Evolutionary conservation across 2,797 vertebrate species (phyloP).

Genomic region (Octomys mimax): DNA sequence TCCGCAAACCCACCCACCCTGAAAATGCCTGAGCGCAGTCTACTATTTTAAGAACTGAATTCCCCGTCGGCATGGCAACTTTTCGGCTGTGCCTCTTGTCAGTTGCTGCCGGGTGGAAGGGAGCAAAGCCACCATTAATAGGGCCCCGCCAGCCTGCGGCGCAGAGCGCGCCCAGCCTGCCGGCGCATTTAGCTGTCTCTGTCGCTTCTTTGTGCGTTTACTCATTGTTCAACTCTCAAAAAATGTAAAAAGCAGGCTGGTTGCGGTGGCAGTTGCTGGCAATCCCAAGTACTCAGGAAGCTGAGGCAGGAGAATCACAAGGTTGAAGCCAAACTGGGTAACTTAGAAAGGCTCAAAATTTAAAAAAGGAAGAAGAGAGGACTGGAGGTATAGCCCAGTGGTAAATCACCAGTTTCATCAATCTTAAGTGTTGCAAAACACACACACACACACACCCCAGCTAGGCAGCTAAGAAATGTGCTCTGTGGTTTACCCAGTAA

Average conservation of each 20-base stretch:
- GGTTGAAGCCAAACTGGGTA: neutral
- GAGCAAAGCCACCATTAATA: slow-evolving; percentile 69
- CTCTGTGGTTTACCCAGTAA: neutral
- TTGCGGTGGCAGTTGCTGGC: neutral
- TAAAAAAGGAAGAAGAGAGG: neutral
- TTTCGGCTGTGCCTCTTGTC: slow-evolving; percentile 84
- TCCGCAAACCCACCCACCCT: slow-evolving; percentile 40
- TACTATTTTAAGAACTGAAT: slow-evolving; percentile 89
- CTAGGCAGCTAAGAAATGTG: neutral
- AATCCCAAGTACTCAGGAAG: neutral
- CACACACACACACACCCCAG: neutral
- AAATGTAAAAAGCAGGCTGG: neutral
- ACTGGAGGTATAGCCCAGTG: neutral
- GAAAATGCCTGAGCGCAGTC: slow-evolving; percentile 80
- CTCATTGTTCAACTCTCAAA: neutral
- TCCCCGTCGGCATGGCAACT: slow-evolving; percentile 89
- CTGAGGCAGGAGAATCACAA: neutral
- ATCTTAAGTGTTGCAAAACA: neutral
- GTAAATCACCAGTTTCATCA: neutral
- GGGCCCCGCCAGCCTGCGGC: neutral
- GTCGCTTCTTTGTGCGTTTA: neutral
- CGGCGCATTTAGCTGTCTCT: neutral
- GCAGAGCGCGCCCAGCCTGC: neutral
- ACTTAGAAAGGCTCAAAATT: neutral
- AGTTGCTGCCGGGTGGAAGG: slow-evolving; percentile 82